These are phyloP conservation scores for Drosophila bipectinata DNA, from an alignment of 1,140 invertebrate species.

Conservation along the genomic window DNA sequence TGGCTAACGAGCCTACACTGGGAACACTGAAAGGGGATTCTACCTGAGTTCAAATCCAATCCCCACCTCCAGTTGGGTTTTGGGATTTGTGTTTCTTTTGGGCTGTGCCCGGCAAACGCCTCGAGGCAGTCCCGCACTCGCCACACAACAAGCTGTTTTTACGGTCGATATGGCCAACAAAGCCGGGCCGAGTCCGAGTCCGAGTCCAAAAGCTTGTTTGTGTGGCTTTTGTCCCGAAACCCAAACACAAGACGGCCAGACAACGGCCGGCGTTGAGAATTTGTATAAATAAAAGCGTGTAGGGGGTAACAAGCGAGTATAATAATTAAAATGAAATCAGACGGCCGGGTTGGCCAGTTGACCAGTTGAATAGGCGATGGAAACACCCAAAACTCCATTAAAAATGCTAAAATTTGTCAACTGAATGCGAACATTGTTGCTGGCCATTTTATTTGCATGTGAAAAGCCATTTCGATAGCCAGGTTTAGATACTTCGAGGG, in stretches of 20 bases:
- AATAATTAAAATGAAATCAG: constrained; percentile 58
- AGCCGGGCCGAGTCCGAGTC: constrained; percentile 27
- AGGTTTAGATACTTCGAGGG: constrained; percentile 7
- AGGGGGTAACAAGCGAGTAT: constrained; percentile 51
- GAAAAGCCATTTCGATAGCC: constrained; percentile 38
- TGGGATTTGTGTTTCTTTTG: constrained; percentile 5
- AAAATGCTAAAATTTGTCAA: constrained; percentile 53
- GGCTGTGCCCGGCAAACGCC: constrained; percentile 49
- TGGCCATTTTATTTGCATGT: constrained; percentile 63
- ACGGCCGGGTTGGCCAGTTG: background rate
- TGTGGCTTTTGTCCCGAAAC: constrained; percentile 52
- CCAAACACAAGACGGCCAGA: constrained; percentile 34
- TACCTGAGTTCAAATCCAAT: constrained; percentile 35
- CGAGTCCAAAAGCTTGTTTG: constrained; percentile 51
- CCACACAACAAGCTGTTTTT: constrained; percentile 52
- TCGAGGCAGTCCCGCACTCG: constrained; percentile 44
- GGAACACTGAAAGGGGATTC: constrained; percentile 10
- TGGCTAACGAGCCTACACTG: constrained; percentile 55
- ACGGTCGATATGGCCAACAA: constrained; percentile 10
- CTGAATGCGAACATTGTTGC: constrained; percentile 53
- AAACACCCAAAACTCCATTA: constrained; percentile 28
- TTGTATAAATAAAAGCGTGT: constrained; percentile 61
- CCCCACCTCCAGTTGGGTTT: background rate
- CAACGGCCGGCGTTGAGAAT: constrained; percentile 50
- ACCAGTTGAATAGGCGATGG: background rate